Evolutionary conservation across 2,797 vertebrate species (phyloP).

Genomic region (Liasis olivaceus): DNA sequence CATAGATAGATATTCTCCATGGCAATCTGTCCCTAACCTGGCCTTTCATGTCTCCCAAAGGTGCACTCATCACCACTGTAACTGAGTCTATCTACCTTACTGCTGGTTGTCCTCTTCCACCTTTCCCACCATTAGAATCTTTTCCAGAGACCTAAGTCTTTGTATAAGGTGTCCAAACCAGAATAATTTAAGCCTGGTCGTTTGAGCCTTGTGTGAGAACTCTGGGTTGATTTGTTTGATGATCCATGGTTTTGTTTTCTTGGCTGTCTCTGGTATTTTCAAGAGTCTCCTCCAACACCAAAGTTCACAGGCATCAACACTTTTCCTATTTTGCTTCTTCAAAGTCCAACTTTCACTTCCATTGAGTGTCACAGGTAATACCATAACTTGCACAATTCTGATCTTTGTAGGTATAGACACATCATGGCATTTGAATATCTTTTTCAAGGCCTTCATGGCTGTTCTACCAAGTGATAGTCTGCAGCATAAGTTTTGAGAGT

Average conservation of each 20-base stretch:
- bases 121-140: background rate
- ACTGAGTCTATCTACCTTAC: background rate
- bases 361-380: background rate
- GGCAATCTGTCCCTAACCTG: background rate
- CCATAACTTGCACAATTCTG: background rate
- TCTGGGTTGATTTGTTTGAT: background rate
- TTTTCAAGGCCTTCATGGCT: background rate
- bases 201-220: background rate
- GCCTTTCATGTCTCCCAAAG: background rate
- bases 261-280: background rate
- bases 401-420: background rate
- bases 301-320: background rate
- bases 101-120: background rate
- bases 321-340: background rate
- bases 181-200: background rate
- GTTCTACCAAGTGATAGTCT: background rate
- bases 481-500: background rate
- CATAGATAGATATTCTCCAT: no score
- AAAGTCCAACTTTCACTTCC: background rate
- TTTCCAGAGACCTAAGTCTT: background rate
- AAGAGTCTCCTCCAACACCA: background rate
- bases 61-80: background rate
- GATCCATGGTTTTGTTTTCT: background rate
- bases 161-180: background rate
- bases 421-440: background rate